phyloP scores from a whole-genome alignment of 2,113 vertebrate genomes.

The Apaloderma vittatum region DNA sequence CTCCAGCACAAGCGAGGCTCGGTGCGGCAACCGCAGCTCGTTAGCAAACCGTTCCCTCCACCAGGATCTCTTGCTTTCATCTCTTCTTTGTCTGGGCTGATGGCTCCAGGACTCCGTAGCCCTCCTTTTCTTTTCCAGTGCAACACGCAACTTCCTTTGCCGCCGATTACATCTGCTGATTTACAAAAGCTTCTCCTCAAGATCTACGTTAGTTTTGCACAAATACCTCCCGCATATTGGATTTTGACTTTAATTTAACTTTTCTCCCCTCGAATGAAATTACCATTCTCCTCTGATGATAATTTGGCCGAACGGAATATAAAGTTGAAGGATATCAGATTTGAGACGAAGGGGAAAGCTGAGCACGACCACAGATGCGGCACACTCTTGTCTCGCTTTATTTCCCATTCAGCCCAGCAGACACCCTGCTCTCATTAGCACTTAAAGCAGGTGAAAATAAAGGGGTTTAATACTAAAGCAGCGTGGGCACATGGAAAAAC shows the following conservation, averaged over 20 bases:
- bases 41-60: background rate
- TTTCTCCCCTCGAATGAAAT: background rate
- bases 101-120: background rate
- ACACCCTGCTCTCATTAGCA: constrained; percentile 45
- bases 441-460: constrained; percentile 50
- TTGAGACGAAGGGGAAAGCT: background rate
- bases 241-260: constrained; percentile 2
- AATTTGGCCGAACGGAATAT: background rate
- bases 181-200: background rate
- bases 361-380: background rate
- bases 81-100: background rate
- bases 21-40: background rate
- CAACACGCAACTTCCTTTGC: background rate
- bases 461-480: constrained; percentile 24
- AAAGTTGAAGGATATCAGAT: background rate
- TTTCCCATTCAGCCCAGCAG: background rate
- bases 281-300: background rate
- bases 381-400: background rate
- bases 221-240: background rate
- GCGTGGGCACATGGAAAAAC: background rate
- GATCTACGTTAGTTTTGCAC: background rate
- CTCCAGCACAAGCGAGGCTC: background rate
- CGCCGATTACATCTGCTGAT: background rate
- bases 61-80: background rate
- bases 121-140: background rate